phyloP scores from a whole-genome alignment of 1,140 invertebrate species.

The Zaprionus inermis region DNA sequence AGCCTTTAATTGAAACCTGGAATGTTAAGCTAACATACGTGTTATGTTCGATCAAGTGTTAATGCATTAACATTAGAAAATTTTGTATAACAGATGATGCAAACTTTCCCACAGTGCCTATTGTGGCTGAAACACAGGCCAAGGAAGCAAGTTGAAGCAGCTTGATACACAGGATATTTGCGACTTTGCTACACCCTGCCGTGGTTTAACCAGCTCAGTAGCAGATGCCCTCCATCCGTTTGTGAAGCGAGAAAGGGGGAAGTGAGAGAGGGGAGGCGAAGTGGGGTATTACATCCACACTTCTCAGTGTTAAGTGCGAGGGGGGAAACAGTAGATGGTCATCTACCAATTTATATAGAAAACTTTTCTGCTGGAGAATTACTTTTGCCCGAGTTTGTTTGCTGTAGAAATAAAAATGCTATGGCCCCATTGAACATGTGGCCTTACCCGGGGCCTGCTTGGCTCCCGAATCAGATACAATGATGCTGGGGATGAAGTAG shows the following conservation, averaged over 20 bases:
- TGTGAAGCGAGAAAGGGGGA: too few relatives aligned
- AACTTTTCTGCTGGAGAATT: conserved; percentile 49
- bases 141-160: neutral
- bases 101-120: neutral
- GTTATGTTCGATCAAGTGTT: too few relatives aligned
- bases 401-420: conserved; percentile 48
- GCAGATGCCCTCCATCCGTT: too few relatives aligned
- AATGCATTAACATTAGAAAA: too few relatives aligned
- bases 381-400: conserved; percentile 61
- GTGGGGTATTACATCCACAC: neutral
- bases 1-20: too few relatives aligned
- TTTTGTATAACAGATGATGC: too few relatives aligned
- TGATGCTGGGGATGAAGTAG: neutral
- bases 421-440: conserved; percentile 70
- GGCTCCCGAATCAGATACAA: neutral
- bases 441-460: conserved; percentile 20
- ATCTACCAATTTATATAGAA: conserved; percentile 57
- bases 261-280: too few relatives aligned
- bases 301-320: neutral
- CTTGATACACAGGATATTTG: neutral
- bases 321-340: conserved; percentile 31
- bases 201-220: neutral
- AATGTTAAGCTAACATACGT: too few relatives aligned
- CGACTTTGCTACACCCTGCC: conserved; percentile 1
- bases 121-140: neutral